Percentiles rank a stretch among this genome's conserved stretches.
phyloP scores from a whole-genome alignment of 2,113 vertebrate species.

The Chaenocephalus aceratus region DNA sequence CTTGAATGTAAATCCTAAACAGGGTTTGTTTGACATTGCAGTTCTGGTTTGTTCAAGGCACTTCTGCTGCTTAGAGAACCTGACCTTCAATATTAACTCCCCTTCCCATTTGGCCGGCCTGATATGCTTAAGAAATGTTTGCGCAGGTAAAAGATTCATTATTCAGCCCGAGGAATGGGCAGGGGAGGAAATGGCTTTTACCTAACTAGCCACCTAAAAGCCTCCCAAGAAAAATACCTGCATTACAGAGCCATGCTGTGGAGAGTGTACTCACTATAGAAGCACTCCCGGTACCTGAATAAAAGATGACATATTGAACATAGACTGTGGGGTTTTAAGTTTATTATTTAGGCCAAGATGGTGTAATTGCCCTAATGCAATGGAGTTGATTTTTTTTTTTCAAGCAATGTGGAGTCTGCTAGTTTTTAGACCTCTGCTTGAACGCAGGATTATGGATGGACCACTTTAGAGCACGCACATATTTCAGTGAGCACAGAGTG shows the following conservation, averaged over 20 bases:
- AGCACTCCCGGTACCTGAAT: constrained; percentile 84
- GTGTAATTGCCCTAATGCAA: constrained; percentile 86
- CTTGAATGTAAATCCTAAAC: constrained; percentile 19
- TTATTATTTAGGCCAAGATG: constrained; percentile 84
- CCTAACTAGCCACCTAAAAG: constrained; percentile 82
- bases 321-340: constrained; percentile 78
- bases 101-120: constrained; percentile 35
- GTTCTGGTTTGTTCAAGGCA: neutral
- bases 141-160: constrained; percentile 81
- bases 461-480: constrained; percentile 61
- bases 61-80: constrained; percentile 26
- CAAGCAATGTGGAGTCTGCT: constrained; percentile 47
- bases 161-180: constrained; percentile 76
- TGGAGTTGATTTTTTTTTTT: constrained; percentile 68
- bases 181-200: constrained; percentile 74
- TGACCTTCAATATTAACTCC: constrained; percentile 58
- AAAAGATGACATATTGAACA: constrained; percentile 86
- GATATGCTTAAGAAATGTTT: constrained; percentile 72
- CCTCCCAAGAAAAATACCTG: constrained; percentile 82
- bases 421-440: constrained; percentile 49
- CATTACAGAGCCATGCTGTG: constrained; percentile 75
- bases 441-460: constrained; percentile 53
- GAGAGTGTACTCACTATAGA: constrained; percentile 73
- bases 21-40: neutral
- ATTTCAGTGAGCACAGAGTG: constrained; percentile 38